Evolutionary conservation across 2,888 invertebrate species (phyloP), one percentile per base, ranked within the genome.

Genomic region (Agriopis aurantiaria): DNA sequence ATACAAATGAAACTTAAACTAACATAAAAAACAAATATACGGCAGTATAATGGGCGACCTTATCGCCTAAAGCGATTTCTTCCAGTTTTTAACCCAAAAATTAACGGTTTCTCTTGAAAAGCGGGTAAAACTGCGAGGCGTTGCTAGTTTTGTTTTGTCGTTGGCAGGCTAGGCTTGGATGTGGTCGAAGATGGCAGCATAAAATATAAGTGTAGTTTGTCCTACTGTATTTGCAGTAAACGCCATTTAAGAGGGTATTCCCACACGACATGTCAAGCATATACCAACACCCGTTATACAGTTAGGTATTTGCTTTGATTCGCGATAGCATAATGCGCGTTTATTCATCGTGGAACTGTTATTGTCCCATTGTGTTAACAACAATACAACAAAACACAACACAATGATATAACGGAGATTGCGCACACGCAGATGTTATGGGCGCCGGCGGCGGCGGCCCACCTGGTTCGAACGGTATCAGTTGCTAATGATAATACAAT

Each of bases 381-480:
- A 81, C 76, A 83, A 80, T 83, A 81, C 78, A 79, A 78, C 78
- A 62, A 53, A 60, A 53, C 53, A 62, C 53, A 62, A 81, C 70
- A 80, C 70, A 75, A 72, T 78, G 72, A 80, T 80, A 81, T 83
- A 85, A 81, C 82, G 71, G 78, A 78, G 74, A 75, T 80, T 82
- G 79, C 76, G 79, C 78, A 75, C 67, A 76, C 81, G 82, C 85
- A 85, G 82, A 83, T 84, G 84, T 82, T 76, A 82, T 62, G 62
- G 69, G 70, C 72, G 65, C 53, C 62, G 46, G 66, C 65, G 69
- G 57, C 68, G 51, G 51, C 63, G 65, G 66, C 68, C 78, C 83
- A 81, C 80, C 81, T 82, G 82, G 80, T 78, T 78, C 80, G 63
- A 82, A 77, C 65, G 73, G 66, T 77, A 77, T 72, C 75, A 65